These are phyloP conservation scores for Neomonachus schauinslandi DNA, from an alignment of 2,113 vertebrate genomes.

Conservation along the genomic window DNA sequence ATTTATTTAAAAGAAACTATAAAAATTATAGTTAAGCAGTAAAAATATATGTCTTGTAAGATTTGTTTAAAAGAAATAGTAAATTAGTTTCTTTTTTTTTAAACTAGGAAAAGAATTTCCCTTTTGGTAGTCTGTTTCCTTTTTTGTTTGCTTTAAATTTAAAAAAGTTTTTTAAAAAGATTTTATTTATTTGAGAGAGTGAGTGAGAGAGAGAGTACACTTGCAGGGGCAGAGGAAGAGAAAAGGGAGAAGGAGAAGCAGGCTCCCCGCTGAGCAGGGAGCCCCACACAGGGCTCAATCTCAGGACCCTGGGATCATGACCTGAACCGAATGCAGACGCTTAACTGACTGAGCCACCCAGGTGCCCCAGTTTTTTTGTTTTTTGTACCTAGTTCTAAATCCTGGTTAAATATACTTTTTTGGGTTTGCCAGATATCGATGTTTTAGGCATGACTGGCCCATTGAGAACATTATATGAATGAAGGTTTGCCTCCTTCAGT, in stretches of 20 bases:
- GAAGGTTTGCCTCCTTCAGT: neutral
- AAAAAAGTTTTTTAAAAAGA: neutral
- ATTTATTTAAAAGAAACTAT: conserved; percentile 12
- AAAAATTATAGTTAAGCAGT: neutral
- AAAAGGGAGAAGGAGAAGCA: neutral
- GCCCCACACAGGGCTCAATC: neutral
- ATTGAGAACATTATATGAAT: neutral
- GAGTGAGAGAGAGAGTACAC: neutral
- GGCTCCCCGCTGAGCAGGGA: neutral
- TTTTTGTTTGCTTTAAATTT: neutral
- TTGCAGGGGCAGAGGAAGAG: neutral
- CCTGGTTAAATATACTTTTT: neutral
- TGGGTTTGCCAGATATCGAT: neutral
- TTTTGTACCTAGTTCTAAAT: neutral
- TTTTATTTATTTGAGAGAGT: neutral
- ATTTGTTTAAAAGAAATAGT: neutral
- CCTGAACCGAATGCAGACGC: neutral
- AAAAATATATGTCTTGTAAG: neutral
- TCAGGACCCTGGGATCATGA: neutral
- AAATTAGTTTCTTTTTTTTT: neutral
- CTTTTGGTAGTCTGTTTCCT: neutral
- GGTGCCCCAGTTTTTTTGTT: neutral
- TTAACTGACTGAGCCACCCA: neutral
- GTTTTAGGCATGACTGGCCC: neutral
- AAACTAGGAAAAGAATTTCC: neutral